phyloP scores from a whole-genome alignment of 2,113 vertebrate genomes.

The Butorides virescens region DNA sequence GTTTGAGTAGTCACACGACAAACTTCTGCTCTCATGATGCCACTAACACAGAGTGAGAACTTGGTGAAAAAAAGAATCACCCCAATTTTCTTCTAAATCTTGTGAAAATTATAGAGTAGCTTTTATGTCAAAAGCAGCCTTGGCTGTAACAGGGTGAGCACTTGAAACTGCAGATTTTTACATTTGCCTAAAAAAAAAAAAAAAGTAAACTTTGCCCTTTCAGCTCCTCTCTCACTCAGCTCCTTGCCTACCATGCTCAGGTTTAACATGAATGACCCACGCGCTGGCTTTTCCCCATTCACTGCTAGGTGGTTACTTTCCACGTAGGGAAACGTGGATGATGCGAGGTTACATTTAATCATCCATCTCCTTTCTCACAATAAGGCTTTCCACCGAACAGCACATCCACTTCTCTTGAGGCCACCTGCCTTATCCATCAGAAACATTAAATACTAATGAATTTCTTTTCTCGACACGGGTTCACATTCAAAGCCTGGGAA shows the following conservation, averaged over 20 bases:
- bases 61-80: neutral
- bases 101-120: neutral
- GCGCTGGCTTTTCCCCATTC: neutral
- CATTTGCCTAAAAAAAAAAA: neutral
- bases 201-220: neutral
- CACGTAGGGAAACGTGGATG: neutral
- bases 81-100: neutral
- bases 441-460: neutral
- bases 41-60: neutral
- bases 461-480: neutral
- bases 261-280: neutral
- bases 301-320: neutral
- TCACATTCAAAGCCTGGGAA: neutral
- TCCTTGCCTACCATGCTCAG: neutral
- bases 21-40: neutral
- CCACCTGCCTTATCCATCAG: neutral
- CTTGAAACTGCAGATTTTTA: neutral
- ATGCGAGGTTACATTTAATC: neutral
- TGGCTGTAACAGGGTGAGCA: neutral
- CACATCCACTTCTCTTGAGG: neutral
- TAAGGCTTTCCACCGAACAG: neutral
- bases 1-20: neutral
- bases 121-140: neutral
- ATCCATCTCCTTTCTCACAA: neutral
- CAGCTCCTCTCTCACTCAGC: neutral